Base-by-base conservation (phyloP, 2,797 vertebrate species). In the Gambusia yucatana region DNA sequence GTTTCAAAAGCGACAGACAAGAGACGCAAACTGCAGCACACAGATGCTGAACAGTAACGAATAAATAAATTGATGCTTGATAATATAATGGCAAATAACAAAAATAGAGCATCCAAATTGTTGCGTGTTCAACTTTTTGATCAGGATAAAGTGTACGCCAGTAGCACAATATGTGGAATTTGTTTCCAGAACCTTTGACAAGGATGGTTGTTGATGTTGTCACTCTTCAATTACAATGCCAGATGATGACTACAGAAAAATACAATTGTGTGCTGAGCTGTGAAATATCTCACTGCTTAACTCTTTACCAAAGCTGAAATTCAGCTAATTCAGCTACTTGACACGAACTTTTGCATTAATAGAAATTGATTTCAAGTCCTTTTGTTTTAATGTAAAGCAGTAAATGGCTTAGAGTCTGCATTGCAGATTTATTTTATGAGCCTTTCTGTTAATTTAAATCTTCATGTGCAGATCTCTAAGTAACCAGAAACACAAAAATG, bases 111-210 rank as follows among this genome's bases (percentile, higher is more conserved):
- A 76, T 8, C 20, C 81, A 85, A 75, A 20, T 59, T 78, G 83
- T 48, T 93, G 82, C 89, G 92, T 94, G 90, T 88, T 84, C 87
- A 83, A 89, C 83, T 90, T 90, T 86, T 90, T 89, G 88, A 88
- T 86, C 57, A 73, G 89, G 86, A 73, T 77, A 90, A 89, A 52
- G 77, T 87, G 88, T 80, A 78, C 82, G 83, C 83, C 87, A 89
- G 89, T 85, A 90, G 85, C 88, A 91, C 87, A 90, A 91, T 8
- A 4, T 22, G 17, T 82, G 82, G 71, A 82, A 82, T 80, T 82
- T 90, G 70, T 83, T 85, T 87, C 91, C 89, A 90, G 79, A 90
- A 82, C 78, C 74, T 71, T 84, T 20, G 39, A 71, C 33, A 39
- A 71, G 39, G 4, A 76, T 2, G n/a, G 43, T 47, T 74, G 71